Percentiles rank a stretch among this genome's conserved stretches.
Evolutionary conservation across 2,797 vertebrate genomes (phyloP).

Genomic region (Platyrinchus mystaceus): DNA sequence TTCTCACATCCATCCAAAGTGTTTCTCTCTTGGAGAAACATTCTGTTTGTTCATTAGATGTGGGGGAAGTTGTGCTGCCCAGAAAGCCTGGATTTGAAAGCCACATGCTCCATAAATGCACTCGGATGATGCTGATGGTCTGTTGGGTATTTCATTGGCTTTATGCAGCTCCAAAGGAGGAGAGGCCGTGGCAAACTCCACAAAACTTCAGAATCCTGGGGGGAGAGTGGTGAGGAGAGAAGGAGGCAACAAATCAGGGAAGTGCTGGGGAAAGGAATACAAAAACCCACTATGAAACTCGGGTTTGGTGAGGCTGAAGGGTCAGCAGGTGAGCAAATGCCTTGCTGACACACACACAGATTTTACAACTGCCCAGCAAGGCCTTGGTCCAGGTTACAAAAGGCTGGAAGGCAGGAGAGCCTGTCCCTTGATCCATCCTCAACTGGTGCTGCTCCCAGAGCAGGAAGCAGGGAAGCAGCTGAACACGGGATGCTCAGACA

Average conservation of each 20-base stretch:
- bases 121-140: neutral
- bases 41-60: neutral
- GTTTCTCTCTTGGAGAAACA: neutral
- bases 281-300: neutral
- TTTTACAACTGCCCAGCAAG: neutral
- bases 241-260: neutral
- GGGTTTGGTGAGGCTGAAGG: neutral
- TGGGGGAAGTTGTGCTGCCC: neutral
- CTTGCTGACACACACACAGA: neutral
- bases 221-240: neutral
- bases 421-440: neutral
- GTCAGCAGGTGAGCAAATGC: neutral
- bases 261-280: neutral
- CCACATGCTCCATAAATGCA: neutral
- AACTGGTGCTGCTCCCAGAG: neutral
- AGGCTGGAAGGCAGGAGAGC: neutral
- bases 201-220: neutral
- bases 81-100: neutral
- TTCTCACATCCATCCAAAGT: neutral
- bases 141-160: conserved; percentile 38
- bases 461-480: neutral
- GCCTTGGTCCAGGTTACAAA: neutral
- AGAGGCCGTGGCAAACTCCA: neutral
- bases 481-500: neutral
- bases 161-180: neutral